These are phyloP conservation scores for Pachyuromys duprasi DNA, from an alignment of 2,797 vertebrate species.

Conservation along the genomic window DNA sequence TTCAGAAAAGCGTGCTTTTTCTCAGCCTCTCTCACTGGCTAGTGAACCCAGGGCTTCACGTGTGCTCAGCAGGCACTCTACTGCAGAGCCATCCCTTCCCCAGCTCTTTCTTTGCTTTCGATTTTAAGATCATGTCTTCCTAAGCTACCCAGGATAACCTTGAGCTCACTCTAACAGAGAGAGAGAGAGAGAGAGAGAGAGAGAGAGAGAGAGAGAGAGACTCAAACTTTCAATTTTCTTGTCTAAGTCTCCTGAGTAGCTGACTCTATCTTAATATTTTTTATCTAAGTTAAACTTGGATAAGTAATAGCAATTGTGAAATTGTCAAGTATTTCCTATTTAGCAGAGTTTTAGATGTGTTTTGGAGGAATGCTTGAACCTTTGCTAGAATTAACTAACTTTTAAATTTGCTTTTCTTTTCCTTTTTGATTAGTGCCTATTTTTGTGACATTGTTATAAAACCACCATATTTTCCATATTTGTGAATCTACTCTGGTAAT, in stretches of 20 bases:
- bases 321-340: constrained; percentile 33
- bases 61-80: not conserved
- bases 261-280: not conserved
- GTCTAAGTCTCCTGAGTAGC: not conserved
- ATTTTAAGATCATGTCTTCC: not conserved
- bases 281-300: not conserved
- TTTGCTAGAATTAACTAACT: not conserved
- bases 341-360: not conserved
- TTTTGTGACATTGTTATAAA: not conserved
- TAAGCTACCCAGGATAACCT: not conserved
- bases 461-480: not conserved
- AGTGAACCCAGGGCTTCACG: not conserved
- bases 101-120: not conserved
- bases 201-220: too few relatives aligned
- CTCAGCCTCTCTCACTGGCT: not conserved
- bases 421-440: not conserved
- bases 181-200: too few relatives aligned
- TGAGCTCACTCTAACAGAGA: not conserved
- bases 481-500: not conserved
- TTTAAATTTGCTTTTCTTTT: constrained; percentile 16
- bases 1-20: not conserved
- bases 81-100: too few relatives aligned
- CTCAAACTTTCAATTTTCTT: not conserved
- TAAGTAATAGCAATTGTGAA: not conserved
- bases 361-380: not conserved